Percentiles rank a stretch among this genome's conserved stretches.
Conservation (phyloP, 1,140 invertebrate genomes). For the Mactra quadrangularis region DNA sequence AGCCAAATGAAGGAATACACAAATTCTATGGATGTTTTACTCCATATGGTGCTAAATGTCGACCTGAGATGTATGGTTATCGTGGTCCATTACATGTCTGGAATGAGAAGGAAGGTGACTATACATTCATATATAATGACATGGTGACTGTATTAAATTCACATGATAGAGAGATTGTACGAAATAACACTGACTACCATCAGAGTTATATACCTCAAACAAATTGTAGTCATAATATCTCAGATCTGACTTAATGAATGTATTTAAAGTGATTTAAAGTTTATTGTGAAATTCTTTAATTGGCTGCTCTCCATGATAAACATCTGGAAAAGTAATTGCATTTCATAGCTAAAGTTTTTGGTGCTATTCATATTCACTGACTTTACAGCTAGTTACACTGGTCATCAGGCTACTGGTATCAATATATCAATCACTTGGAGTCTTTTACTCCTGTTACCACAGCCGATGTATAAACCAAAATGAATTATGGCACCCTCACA, state of each 20-base stretch:
- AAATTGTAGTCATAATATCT: conserved; percentile 20
- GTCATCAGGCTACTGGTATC: too few relatives aligned
- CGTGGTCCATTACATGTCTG: conserved; percentile 55
- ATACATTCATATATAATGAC: conserved; percentile 54
- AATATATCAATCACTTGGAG: too few relatives aligned
- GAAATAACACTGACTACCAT: not conserved
- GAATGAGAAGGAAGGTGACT: conserved; percentile 9
- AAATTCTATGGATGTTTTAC: conserved; percentile 63
- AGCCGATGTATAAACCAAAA: too few relatives aligned
- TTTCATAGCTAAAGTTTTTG: too few relatives aligned
- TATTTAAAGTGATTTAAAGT: not conserved
- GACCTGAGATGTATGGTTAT: conserved; percentile 53
- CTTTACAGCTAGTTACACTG: too few relatives aligned
- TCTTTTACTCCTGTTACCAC: too few relatives aligned
- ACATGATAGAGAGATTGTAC: not conserved
- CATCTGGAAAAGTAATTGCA: too few relatives aligned
- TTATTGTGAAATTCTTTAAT: too few relatives aligned
- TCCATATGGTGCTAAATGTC: conserved; percentile 59
- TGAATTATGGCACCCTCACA: too few relatives aligned
- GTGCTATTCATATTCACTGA: too few relatives aligned
- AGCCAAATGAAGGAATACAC: not conserved
- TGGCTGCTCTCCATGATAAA: too few relatives aligned
- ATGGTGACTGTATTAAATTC: conserved; percentile 2
- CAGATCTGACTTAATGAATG: not conserved
- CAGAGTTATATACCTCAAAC: conserved; percentile 45